phyloP scores from a whole-genome alignment of 2,888 invertebrate species.

The Thyatira batis region DNA sequence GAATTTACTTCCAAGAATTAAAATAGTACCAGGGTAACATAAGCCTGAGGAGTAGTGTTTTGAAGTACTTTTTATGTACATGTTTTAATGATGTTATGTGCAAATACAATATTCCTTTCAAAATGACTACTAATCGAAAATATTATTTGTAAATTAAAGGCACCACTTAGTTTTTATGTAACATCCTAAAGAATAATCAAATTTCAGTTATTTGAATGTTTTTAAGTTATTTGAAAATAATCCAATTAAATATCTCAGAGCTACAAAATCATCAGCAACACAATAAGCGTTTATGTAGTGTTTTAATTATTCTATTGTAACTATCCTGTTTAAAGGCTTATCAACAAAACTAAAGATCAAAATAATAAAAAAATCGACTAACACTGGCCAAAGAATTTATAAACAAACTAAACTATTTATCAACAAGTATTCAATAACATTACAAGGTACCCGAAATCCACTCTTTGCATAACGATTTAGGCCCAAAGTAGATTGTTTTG shows the following conservation, averaged over 20 bases:
- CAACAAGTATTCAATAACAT: conserved; percentile 45
- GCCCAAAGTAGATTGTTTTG: conserved; percentile 41
- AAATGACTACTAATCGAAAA: too few relatives aligned
- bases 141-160: too few relatives aligned
- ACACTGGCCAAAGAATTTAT: conserved; percentile 58
- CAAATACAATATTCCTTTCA: too few relatives aligned
- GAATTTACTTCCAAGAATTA: too few relatives aligned
- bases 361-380: conserved; percentile 53
- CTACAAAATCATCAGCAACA: conserved; percentile 60
- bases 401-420: conserved; percentile 37
- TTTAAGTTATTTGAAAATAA: not conserved
- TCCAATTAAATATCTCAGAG: conserved; percentile 32
- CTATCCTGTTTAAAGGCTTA: conserved; percentile 54
- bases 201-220: not conserved
- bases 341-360: conserved; percentile 54
- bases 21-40: too few relatives aligned
- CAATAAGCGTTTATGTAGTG: conserved; percentile 65
- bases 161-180: too few relatives aligned
- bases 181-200: too few relatives aligned
- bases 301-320: conserved; percentile 69
- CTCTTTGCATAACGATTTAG: conserved; percentile 46
- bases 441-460: conserved; percentile 35
- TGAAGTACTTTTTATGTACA: too few relatives aligned
- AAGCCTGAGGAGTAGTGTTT: too few relatives aligned
- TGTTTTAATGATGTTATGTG: too few relatives aligned